Evolutionary conservation across 1,140 invertebrate genomes (phyloP), one percentile per base, ranked within the genome.

Genomic region (Chrysomallon squamiferum): DNA sequence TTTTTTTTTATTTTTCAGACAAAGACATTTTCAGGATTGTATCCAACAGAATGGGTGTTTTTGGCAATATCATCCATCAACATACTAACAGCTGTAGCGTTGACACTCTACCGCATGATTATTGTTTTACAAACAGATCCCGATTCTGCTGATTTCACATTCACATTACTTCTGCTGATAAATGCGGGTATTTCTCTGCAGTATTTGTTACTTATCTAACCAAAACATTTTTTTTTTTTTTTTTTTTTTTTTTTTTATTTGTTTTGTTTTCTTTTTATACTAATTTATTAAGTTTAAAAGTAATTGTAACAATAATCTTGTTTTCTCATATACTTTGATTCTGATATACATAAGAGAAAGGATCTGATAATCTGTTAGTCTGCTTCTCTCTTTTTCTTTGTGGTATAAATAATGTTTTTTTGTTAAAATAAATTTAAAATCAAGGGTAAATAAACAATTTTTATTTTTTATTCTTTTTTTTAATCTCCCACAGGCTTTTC

Each of bases 121-220:
- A 33, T 64, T 13, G 68, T 76, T 7, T 25, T 73, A 1, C 25
- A 69, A 15, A 57, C 71, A 33, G 65, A 74, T 18, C 64, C 68
- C 2, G 62, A 65, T 2, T 73, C 70, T 9, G 38, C 72, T 15
- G 81, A 83, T 60, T 80, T 81, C 52, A 78, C 79, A 2, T 81
- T 80, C 61, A 71, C 75, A 45, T 61, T 83, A 13, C 69, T 83
- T 5, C 67, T 83, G 18, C 66, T 83, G 1, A 69, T 83, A 7
- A 83, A 80, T 76, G 69, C 72, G 68, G 76, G 81, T 81, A 71
- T 68, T 35, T 62, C 54, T 47, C 3, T 5, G 18, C 43, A n/a
- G 3, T 47, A 15, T 11, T 47, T 47, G 43, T 47, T 4, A 6
- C 43, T 11, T 6, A n/a, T 15, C 18, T 47, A 47, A 47, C 43